phyloP scores from a whole-genome alignment of 2,888 invertebrate genomes.

The Gryllus longicercus region DNA sequence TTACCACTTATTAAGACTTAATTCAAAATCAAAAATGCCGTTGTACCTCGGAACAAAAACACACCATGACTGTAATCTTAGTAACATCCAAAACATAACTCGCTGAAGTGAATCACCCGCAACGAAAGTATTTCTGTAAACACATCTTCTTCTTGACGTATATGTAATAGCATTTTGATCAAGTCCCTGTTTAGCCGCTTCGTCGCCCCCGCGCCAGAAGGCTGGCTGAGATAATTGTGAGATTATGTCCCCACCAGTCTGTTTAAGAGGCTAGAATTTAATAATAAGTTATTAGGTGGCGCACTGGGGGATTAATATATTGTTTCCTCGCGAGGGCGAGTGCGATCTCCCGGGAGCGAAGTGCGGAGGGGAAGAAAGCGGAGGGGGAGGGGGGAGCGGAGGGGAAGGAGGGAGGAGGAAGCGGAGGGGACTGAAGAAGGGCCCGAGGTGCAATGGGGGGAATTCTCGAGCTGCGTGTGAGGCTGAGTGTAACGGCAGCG shows the following conservation, averaged over 20 bases:
- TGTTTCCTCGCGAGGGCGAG: neutral
- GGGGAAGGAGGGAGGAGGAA: neutral
- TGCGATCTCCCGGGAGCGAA: neutral
- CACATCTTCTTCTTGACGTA: no score
- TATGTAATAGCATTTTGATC: no score
- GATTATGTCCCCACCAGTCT: conserved; percentile 17
- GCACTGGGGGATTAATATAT: neutral
- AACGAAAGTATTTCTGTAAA: no score
- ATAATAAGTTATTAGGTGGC: neutral
- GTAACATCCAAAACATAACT: no score
- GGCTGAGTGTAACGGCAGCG: neutral
- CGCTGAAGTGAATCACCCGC: no score
- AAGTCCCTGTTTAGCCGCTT: neutral
- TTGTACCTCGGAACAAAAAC: no score
- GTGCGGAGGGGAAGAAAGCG: neutral
- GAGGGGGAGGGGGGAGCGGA: neutral
- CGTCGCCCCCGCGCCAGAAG: conserved; percentile 5
- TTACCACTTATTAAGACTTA: no score
- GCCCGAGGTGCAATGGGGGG: neutral
- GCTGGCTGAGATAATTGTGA: neutral
- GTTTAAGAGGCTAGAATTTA: conserved; percentile 17
- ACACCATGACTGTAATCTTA: no score
- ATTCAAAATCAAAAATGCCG: no score
- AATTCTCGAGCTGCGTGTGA: neutral
- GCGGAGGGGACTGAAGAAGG: neutral